These are phyloP conservation scores for Sclerodermus sp. DNA, from an alignment of 2,888 invertebrate species.

Conservation along the genomic window DNA sequence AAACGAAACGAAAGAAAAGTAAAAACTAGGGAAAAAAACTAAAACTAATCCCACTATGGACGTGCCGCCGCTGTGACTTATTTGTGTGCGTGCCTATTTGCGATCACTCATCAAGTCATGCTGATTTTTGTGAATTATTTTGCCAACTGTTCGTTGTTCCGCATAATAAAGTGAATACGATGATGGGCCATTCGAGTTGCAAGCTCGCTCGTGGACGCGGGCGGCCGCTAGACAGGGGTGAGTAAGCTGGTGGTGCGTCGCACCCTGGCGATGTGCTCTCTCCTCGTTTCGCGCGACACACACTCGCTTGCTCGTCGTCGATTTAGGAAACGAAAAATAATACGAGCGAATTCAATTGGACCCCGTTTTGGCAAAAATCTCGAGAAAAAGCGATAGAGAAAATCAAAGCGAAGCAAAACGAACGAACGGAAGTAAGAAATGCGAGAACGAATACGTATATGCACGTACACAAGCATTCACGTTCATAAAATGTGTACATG, in stretches of 20 bases:
- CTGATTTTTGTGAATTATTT: slow-evolving; percentile 51
- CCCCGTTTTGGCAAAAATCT: slow-evolving; percentile 31
- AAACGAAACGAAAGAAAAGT: neutral
- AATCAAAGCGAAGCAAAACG: too few species aligned
- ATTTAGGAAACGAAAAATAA: slow-evolving; percentile 12
- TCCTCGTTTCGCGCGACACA: too few species aligned
- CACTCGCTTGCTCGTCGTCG: too few species aligned
- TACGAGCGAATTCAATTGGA: too few species aligned
- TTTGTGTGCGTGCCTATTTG: slow-evolving; percentile 31
- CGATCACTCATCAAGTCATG: slow-evolving; percentile 47
- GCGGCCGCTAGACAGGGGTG: too few species aligned
- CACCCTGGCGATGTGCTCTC: slow-evolving; percentile 33
- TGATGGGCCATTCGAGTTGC: too few species aligned
- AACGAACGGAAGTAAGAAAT: neutral
- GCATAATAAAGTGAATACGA: slow-evolving; percentile 39
- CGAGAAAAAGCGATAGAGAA: too few species aligned
- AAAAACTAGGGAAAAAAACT: too few species aligned
- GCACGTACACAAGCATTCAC: too few species aligned
- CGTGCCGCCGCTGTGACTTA: slow-evolving; percentile 21
- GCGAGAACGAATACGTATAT: slow-evolving; percentile 36
- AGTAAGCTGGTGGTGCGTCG: slow-evolving; percentile 56
- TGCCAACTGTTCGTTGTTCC: slow-evolving; percentile 42
- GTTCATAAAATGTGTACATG: too few species aligned
- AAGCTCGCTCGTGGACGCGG: too few species aligned
- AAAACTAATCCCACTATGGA: too few species aligned